Percentiles rank a stretch among this genome's conserved stretches.
Conservation (phyloP, 2,113 vertebrate species). For the Tricholaema leucomelas region DNA sequence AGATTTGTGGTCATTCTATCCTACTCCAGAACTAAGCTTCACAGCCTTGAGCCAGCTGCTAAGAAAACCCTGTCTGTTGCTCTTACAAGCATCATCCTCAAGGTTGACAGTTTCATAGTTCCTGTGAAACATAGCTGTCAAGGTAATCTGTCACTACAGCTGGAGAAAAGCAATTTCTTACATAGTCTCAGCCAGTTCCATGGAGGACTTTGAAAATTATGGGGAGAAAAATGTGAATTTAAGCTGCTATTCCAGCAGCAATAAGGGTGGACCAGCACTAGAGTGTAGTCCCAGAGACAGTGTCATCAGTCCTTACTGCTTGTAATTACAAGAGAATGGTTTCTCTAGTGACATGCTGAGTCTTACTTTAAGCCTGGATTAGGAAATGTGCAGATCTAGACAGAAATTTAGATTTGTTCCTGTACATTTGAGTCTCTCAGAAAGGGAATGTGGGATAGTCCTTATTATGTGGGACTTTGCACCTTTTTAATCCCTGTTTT, state of each 20-base stretch:
- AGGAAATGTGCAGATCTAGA: not conserved
- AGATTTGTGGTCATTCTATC: not conserved
- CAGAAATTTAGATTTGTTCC: not conserved
- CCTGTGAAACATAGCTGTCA: not conserved
- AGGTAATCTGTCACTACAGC: conserved; percentile 2
- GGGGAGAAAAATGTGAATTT: not conserved
- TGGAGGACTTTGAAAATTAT: not conserved
- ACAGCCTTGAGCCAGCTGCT: conserved; percentile 8
- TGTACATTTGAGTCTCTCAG: not conserved
- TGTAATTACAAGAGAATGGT: not conserved
- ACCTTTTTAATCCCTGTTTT: not conserved
- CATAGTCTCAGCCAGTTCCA: not conserved
- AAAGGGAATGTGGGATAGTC: not conserved
- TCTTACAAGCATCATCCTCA: conserved; percentile 2
- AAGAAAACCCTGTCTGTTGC: not conserved
- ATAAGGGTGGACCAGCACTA: not conserved
- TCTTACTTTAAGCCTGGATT: not conserved
- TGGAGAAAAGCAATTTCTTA: conserved; percentile 15
- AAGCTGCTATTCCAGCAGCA: not conserved
- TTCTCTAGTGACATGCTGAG: not conserved
- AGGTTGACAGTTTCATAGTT: conserved; percentile 25
- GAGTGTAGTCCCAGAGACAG: not conserved
- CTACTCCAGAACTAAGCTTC: not conserved
- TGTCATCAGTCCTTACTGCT: not conserved
- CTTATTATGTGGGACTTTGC: not conserved